Evolutionary conservation across 2,888 invertebrate species (phyloP), one percentile per base, ranked within the genome.

Genomic region (Chrysopilus asiliformis): DNA sequence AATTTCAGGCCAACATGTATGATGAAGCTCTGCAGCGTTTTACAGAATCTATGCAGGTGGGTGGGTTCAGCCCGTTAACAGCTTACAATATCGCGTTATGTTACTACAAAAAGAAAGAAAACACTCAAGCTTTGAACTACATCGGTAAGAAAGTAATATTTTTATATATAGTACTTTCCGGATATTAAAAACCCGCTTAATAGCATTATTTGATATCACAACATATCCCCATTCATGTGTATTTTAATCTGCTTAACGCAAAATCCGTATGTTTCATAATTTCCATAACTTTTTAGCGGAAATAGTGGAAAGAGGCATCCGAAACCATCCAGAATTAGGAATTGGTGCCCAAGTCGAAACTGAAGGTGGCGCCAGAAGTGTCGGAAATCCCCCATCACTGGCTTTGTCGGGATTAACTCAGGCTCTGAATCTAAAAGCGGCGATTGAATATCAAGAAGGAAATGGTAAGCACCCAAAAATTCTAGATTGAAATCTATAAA

Each of bases 391-490:
- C 1, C 66, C 90, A 39, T 84, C 84, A 1, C 69, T 98, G 40
- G 94, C 97, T 53, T 83, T 95, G 59, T 95, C 97, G 4, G 93
- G 94, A 14, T 71, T 98, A 3, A 89, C 98, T 9, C 98, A 98
- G 66, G 95, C 97, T 0, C 91, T 97, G 55, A 98, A 98, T 66
- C 70, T 98, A 15, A 97, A 97, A 68, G 94, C 97, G 8, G 97
- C 97, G 4, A 91, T 98, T 49, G 95, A 97, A 63, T 98, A 90
- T 64, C 89, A 93, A 57, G 71, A 85, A 34, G 84, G 83, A 58
- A 86, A 90, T 58, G 68, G 84, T 73, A 66, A 65, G 56, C 48
- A 12, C 6, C 22, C 7, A 12, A n/a, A 28, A 13, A 12, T 24
- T 17, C n/a, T 27, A 4, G n/a, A 20, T 36, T 20, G 10, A n/a